These are phyloP conservation scores for Achroia grisella DNA, from an alignment of 1,140 invertebrate species.

Conservation along the genomic window DNA sequence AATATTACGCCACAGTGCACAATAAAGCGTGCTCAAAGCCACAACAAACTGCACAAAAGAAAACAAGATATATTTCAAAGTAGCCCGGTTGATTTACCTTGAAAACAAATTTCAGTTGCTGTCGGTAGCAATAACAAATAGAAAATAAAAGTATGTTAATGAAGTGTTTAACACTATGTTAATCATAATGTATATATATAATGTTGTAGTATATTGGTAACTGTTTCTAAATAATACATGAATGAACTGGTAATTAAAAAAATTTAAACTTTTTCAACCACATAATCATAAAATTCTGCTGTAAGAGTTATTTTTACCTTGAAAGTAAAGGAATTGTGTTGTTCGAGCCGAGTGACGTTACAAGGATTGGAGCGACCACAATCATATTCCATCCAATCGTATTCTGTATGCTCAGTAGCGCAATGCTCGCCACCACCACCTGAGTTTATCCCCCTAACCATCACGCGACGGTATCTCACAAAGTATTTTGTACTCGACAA, in stretches of 20 bases:
- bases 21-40: constrained; percentile 22
- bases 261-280: too few species aligned
- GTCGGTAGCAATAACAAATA: constrained; percentile 66
- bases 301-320: constrained; percentile 66
- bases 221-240: too few species aligned
- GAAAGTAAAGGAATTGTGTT: constrained; percentile 88
- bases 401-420: constrained; percentile 74
- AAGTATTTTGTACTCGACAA: constrained; percentile 89
- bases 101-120: constrained; percentile 71
- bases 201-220: too few species aligned
- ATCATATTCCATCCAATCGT: constrained; percentile 86
- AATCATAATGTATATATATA: too few species aligned
- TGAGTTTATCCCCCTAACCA: constrained; percentile 58
- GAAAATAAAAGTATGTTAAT: constrained; percentile 42
- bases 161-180: too few species aligned
- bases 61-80: constrained; percentile 12
- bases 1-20: too few species aligned
- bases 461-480: constrained; percentile 81
- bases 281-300: too few species aligned
- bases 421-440: constrained; percentile 51
- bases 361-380: constrained; percentile 90
- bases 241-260: too few species aligned
- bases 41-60: constrained; percentile 26
- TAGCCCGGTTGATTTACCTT: constrained; percentile 53
- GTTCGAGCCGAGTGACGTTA: constrained; percentile 87